phyloP scores from a whole-genome alignment of 2,113 vertebrate species.

The Pachypanchax playfairii region DNA sequence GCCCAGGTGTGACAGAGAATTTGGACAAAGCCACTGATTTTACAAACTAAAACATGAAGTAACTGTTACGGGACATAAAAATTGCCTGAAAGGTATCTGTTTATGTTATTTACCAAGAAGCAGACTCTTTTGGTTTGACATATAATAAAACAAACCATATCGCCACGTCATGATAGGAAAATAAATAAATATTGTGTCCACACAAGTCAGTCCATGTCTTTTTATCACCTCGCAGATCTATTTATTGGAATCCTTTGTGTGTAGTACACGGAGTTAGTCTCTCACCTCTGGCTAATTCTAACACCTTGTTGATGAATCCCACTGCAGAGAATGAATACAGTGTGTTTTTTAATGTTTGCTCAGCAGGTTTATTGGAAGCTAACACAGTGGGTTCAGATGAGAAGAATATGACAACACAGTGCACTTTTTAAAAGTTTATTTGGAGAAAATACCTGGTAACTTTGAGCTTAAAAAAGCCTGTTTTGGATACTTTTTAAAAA shows the following conservation, averaged over 20 bases:
- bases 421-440: no score
- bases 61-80: no score
- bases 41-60: neutral
- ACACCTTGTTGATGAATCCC: conserved; percentile 62
- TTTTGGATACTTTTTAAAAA: no score
- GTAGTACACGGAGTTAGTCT: conserved; percentile 52
- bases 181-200: neutral
- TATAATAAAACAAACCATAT: no score
- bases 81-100: no score
- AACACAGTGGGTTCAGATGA: conserved; percentile 3
- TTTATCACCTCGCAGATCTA: conserved; percentile 26
- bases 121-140: no score
- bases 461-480: no score
- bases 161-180: neutral
- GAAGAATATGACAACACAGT: neutral
- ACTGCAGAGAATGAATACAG: conserved; percentile 20
- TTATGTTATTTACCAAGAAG: no score
- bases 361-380: conserved; percentile 49
- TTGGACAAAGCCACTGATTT: neutral
- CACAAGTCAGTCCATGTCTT: conserved; percentile 2
- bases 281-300: conserved; percentile 71
- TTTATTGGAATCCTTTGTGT: conserved; percentile 36
- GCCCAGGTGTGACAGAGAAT: no score
- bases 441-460: no score
- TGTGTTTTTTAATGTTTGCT: conserved; percentile 35